phyloP scores from a whole-genome alignment of 2,888 invertebrate species.

The Polymixis lichenea region DNA sequence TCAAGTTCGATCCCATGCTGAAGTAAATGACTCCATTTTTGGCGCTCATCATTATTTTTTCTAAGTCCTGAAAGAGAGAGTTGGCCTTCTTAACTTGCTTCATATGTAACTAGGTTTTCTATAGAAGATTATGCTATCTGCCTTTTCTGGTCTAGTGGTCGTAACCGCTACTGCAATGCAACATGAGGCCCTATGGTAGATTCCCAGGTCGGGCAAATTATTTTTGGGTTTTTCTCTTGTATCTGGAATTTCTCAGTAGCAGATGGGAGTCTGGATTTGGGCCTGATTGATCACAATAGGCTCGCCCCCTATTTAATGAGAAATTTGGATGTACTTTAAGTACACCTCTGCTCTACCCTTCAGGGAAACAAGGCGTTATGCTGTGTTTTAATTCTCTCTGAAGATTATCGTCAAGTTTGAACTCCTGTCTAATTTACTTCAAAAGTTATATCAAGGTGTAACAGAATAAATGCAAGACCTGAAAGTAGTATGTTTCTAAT shows the following conservation, averaged over 20 bases:
- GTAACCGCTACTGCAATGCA: background rate
- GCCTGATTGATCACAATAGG: too few species aligned
- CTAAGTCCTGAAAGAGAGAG: slow-evolving; percentile 70
- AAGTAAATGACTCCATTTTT: slow-evolving; percentile 82
- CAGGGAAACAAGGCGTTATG: too few species aligned
- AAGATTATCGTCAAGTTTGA: background rate
- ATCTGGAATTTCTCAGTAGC: too few species aligned
- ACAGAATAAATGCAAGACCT: too few species aligned
- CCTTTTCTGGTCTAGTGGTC: background rate
- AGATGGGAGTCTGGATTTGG: too few species aligned
- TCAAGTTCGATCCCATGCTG: slow-evolving; percentile 81
- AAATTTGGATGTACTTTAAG: too few species aligned
- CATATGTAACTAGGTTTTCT: background rate
- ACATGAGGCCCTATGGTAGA: background rate
- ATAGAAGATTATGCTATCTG: background rate
- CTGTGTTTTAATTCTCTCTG: too few species aligned
- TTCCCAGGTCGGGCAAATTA: background rate
- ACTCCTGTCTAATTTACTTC: background rate
- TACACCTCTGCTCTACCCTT: too few species aligned
- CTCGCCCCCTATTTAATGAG: too few species aligned
- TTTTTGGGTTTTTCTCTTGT: background rate
- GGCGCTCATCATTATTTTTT: slow-evolving; percentile 76
- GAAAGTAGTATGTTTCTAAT: too few species aligned
- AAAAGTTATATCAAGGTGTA: background rate
- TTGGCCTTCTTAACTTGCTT: background rate